These are phyloP conservation scores for Danionella dracula DNA, from an alignment of 2,797 vertebrate species.

Conservation along the genomic window DNA sequence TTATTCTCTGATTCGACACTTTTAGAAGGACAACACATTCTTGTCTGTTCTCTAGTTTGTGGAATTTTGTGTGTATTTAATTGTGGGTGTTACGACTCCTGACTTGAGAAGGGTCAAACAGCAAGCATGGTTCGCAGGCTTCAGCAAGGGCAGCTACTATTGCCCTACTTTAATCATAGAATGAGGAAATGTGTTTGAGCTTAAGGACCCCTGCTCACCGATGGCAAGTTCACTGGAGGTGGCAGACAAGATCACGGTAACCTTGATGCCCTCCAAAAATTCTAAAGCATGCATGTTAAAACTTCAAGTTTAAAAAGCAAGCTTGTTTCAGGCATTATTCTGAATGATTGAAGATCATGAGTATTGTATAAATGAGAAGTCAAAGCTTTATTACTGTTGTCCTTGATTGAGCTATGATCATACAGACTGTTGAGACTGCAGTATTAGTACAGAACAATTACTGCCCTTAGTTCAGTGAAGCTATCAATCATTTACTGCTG, in stretches of 20 bases:
- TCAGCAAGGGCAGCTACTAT: not conserved
- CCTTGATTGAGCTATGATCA: not conserved
- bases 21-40: no score
- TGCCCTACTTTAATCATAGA: not conserved
- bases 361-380: not conserved
- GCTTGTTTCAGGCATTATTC: no score
- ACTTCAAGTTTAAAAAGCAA: no score
- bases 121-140: not conserved
- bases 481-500: not conserved
- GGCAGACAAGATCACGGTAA: not conserved
- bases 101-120: not conserved
- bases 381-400: not conserved
- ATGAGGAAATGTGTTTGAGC: not conserved
- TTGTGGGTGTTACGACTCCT: no score
- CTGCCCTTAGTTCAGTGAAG: constrained; percentile 1
- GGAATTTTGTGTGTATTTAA: no score
- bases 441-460: not conserved
- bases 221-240: not conserved
- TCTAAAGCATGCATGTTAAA: no score
- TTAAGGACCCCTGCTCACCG: not conserved
- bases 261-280: no score
- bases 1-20: no score
- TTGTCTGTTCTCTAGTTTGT: no score
- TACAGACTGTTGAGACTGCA: not conserved
- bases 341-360: no score